phyloP scores from a whole-genome alignment of 2,113 vertebrate species.

The Ivindomyrus marchei region DNA sequence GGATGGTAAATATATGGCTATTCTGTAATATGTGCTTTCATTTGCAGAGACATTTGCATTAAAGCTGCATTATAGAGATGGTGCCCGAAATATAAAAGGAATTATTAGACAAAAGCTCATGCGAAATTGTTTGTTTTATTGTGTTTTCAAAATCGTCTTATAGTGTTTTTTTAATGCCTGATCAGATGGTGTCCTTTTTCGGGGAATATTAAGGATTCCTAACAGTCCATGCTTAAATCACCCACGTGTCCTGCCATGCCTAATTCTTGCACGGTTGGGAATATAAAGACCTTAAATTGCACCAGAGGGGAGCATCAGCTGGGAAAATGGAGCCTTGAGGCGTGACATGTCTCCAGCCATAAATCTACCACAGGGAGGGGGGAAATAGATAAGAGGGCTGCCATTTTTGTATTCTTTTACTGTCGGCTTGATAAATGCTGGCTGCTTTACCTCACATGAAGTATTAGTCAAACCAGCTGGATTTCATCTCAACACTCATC shows the following conservation, averaged over 20 bases:
- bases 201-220: background rate
- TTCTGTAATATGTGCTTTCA: background rate
- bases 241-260: background rate
- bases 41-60: background rate
- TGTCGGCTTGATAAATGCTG: constrained; percentile 25
- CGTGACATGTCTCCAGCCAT: constrained; percentile 5
- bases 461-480: constrained; percentile 25
- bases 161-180: background rate
- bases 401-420: constrained; percentile 32
- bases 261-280: background rate
- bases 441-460: constrained; percentile 32
- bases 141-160: background rate
- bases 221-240: background rate
- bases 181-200: background rate
- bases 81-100: background rate
- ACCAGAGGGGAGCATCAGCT: background rate
- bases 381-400: constrained; percentile 25
- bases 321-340: background rate
- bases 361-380: constrained; percentile 20
- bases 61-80: background rate
- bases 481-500: constrained; percentile 36
- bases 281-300: background rate
- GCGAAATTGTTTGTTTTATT: background rate
- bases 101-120: background rate
- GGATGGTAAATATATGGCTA: background rate